These are phyloP conservation scores for Fragum whitleyi DNA, from an alignment of 2,888 invertebrate genomes.

Conservation along the genomic window DNA sequence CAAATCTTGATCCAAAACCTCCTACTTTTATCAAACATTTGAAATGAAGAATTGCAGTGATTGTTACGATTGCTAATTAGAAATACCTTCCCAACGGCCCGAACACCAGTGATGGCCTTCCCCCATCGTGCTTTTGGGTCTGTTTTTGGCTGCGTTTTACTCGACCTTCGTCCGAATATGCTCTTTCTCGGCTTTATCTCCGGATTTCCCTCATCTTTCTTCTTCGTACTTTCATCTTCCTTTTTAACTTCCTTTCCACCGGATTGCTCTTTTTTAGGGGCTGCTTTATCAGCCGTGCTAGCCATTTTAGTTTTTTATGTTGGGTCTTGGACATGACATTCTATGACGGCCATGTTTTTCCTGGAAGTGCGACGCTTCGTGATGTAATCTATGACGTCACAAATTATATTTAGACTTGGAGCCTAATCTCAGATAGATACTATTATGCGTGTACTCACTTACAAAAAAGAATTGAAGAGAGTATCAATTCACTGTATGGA, in stretches of 20 bases:
- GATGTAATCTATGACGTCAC: conserved; percentile 1
- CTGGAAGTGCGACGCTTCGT: not conserved
- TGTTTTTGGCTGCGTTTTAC: not conserved
- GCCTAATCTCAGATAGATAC: too few species aligned
- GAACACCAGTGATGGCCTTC: conserved; percentile 47
- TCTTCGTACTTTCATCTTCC: not conserved
- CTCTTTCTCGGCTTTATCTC: not conserved
- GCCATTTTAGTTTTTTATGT: conserved; percentile 2
- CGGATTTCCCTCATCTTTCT: not conserved
- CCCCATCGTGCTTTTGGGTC: conserved; percentile 46
- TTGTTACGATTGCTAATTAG: too few species aligned
- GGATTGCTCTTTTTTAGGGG: not conserved
- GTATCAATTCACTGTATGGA: too few species aligned
- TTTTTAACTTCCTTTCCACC: not conserved
- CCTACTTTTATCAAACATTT: too few species aligned
- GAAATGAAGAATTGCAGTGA: too few species aligned
- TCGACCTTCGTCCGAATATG: conserved; percentile 9
- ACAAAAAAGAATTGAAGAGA: too few species aligned
- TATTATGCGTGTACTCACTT: too few species aligned
- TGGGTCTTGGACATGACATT: not conserved
- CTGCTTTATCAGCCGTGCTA: not conserved
- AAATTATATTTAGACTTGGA: not conserved
- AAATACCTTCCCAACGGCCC: conserved; percentile 33
- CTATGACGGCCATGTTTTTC: not conserved
- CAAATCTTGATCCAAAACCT: too few species aligned